phyloP scores from a whole-genome alignment of 2,797 vertebrate genomes.

The Cichlasoma orientale region DNA sequence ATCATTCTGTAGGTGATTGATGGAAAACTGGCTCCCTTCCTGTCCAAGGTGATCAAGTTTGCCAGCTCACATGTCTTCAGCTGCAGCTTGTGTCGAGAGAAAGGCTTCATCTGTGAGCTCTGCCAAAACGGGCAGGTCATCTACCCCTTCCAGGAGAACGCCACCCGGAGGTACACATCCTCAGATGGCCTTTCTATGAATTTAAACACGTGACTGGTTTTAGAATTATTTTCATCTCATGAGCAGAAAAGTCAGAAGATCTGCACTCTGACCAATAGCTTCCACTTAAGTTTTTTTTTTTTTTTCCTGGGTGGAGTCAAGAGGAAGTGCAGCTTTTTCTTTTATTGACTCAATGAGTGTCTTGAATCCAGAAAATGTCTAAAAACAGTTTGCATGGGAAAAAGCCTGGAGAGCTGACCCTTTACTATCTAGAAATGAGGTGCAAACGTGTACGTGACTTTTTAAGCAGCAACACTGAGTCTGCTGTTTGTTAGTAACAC shows the following conservation, averaged over 20 bases:
- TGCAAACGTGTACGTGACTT: neutral
- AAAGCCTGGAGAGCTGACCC: neutral
- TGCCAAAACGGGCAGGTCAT: conserved; percentile 95
- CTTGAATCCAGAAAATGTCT: neutral
- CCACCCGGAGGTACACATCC: conserved; percentile 89
- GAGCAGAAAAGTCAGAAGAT: neutral
- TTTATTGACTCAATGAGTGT: neutral
- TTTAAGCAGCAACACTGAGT: neutral
- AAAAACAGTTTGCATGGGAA: neutral
- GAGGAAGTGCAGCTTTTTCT: neutral
- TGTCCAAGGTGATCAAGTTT: conserved; percentile 97
- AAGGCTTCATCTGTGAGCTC: conserved; percentile 98
- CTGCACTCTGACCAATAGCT: neutral
- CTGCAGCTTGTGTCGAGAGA: conserved; percentile 97
- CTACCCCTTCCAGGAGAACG: conserved; percentile 96
- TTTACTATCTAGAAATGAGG: neutral
- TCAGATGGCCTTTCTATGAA: neutral
- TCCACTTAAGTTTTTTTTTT: neutral
- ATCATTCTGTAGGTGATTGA: conserved; percentile 88
- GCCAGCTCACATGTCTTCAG: conserved; percentile 95
- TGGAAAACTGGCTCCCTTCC: conserved; percentile 95
- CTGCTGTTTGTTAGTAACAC: conserved; percentile 23
- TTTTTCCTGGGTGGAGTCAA: neutral
- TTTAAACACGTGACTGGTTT: neutral
- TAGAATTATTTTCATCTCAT: neutral